phyloP scores from a whole-genome alignment of 2,888 invertebrate genomes.

The Drosophila incognita region DNA sequence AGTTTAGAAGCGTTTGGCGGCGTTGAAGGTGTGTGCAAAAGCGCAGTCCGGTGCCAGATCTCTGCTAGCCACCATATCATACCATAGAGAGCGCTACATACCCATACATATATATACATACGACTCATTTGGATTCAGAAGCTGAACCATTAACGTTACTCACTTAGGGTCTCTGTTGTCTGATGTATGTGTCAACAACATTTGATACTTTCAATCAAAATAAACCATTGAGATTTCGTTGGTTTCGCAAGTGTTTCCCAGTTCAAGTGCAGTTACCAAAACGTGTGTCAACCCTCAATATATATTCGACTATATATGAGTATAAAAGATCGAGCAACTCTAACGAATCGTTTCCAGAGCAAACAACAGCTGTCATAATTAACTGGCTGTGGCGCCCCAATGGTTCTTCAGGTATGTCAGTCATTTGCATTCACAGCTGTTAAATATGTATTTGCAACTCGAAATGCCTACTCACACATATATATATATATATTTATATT shows the following conservation, averaged over 20 bases:
- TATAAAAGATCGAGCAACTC: conserved; percentile 53
- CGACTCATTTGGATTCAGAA: conserved; percentile 18
- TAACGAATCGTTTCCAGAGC: conserved; percentile 24
- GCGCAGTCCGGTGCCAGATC: conserved; percentile 68
- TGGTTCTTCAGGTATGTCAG: conserved; percentile 59
- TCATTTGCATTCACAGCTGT: conserved; percentile 66
- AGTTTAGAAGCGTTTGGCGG: conserved; percentile 85
- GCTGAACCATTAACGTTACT: conserved; percentile 29
- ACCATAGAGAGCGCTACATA: conserved; percentile 31
- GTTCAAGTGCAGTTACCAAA: conserved; percentile 60
- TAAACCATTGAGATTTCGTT: conserved; percentile 26
- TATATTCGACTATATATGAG: conserved; percentile 8
- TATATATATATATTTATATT: not conserved
- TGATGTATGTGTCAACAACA: conserved; percentile 46
- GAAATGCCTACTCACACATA: conserved; percentile 19
- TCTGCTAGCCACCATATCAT: conserved; percentile 41
- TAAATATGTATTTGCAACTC: conserved; percentile 41
- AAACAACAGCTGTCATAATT: conserved; percentile 28
- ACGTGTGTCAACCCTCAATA: conserved; percentile 44
- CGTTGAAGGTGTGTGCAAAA: conserved; percentile 82
- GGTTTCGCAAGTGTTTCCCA: conserved; percentile 60
- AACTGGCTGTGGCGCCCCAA: conserved; percentile 23
- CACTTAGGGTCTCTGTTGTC: conserved; percentile 35
- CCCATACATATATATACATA: conserved; percentile 4
- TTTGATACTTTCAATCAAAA: conserved; percentile 14